Evolutionary conservation across 2,888 invertebrate species (phyloP), one percentile per base, ranked within the genome.

Genomic region (Sarcophaga subvicina): DNA sequence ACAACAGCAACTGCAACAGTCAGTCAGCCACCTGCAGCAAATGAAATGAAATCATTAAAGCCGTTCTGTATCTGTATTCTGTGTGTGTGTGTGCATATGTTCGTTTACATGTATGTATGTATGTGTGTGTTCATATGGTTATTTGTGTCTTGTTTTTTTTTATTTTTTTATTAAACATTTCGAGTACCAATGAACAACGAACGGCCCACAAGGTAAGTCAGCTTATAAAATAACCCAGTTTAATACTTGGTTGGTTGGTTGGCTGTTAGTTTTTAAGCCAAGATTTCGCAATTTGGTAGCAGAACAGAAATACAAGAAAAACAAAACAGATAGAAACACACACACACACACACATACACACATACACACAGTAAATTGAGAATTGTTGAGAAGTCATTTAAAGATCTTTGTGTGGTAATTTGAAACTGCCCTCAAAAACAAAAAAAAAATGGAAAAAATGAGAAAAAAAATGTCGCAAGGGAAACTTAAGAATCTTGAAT

Each of bases 181-280:
- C 75, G 78, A 87, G 87, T 84, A 82, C 79, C 81, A 87, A 71
- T 81, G 77, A 87, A 87, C 73, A 84, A 87, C 87, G 72, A 84
- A 84, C 87, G 87, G 84, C 87, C 87, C 87, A 87, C 87, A 87
- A 87, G 87, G 87, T 87, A 87, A 87, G 87, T 87, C 37, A 87
- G 87, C 84, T 84, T 84, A 80, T 80, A 87, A 84, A 87, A 81
- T 87, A 87, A 87, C 87, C 87, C 83, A 87, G 81, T 87, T 87
- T 87, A 79, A 63, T 73, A 70, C 67, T 78, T 54, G 37, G 37
- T 45, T 54, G 17, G 70, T 67, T 76, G 20, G 54, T 76, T 75
- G 27, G 27, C 37, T 64, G 63, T 82, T 83, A 69, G 47, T 70
- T 80, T 76, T 59, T 71, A 87, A 87, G 87, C 81, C 84, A 84